Evolutionary conservation across 2,888 invertebrate species (phyloP), one percentile per base, ranked within the genome.

Genomic region (Drosophila silvestris): DNA sequence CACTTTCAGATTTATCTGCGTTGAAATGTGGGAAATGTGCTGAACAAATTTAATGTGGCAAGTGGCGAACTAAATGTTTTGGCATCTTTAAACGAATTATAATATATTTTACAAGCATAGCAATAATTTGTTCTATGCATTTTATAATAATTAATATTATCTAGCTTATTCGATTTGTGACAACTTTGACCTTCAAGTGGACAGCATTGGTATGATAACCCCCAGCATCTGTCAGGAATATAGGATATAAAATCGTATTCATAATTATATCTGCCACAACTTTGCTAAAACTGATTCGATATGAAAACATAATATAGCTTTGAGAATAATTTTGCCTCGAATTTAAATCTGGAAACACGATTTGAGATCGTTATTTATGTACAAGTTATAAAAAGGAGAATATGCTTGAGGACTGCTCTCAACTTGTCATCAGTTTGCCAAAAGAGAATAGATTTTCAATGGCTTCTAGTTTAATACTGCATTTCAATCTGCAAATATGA

Each of bases 141-240:
- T 74, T 74, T 73, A 77, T 74, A 74, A 70, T 74, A 79, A 74
- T 70, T 70, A 75, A 63, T 64, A 57, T 69, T 66, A 70, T 74
- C 54, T 74, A 56, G 58, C 59, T 50, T 62, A 75, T 75, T 79
- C 60, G 60, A 66, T 68, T 70, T 74, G 47, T 51, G 56, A 28
- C 66, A 57, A 35, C 35, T 35, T 35, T 9, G 41, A 41, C 41
- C 41, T n/a, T 41, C n/a, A 41, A 41, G 41, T 41, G 4, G 4
- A n/a, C 6, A 2, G 37, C 6, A 16, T 37, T 37, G 0, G 37
- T 6, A 16, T 37, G 37, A 37, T 16, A 35, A 10, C 39, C n/a
- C 9, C 39, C 39, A 10, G n/a, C n/a, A 39, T 0, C 9, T n/a
- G n/a, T 1, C 41, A n/a, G 35, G 14, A 1, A 14, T 14, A 10